Evolutionary conservation across 2,888 invertebrate genomes (phyloP), one percentile per base, ranked within the genome.

Genomic region (Oxycera nigricornis): DNA sequence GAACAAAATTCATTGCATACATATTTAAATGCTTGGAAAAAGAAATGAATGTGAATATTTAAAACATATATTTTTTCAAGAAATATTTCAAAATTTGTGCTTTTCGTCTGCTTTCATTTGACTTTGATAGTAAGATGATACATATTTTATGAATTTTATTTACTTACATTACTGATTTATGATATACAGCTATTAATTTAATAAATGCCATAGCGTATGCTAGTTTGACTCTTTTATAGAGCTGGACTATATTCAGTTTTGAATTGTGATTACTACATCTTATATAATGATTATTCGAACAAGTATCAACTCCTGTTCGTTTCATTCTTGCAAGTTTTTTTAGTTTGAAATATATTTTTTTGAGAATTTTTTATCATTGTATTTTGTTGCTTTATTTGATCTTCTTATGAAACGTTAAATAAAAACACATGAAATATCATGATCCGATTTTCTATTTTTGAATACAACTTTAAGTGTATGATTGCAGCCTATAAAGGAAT

Each of bases 141-240:
- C 11, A 46, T n/a, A 46, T 46, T n/a, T 7, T 7, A n/a, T 46
- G 14, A 7, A 46, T n/a, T 46, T 46, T 11, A 46, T 46, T 46
- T 46, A 46, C 46, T 46, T 46, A 46, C 6, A 46, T 11, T 11
- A 3, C 17, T n/a, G 11, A 14, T n/a, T 46, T 7, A 46, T 46
- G 46, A 46, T 46, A 17, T 46, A n/a, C 17, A 46, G 52, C 52
- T 55, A 55, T 46, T 7, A 46, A n/a, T 55, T 55, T 55, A 55
- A 24, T 55, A 55, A 55, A 55, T 55, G 52, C 52, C n/a, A n/a
- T 55, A 55, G 17, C 17, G 24, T 55, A 20, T 20, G n/a, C n/a
- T n/a, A n/a, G n/a, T n/a, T 35, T 35, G 6, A 35, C 6, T 35
- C 35, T 35, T 11, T 7, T 35, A 7, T 35, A 35, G 52, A 24